Conservation (phyloP, 2,113 vertebrate genomes). For the Tragulus kanchil region DNA sequence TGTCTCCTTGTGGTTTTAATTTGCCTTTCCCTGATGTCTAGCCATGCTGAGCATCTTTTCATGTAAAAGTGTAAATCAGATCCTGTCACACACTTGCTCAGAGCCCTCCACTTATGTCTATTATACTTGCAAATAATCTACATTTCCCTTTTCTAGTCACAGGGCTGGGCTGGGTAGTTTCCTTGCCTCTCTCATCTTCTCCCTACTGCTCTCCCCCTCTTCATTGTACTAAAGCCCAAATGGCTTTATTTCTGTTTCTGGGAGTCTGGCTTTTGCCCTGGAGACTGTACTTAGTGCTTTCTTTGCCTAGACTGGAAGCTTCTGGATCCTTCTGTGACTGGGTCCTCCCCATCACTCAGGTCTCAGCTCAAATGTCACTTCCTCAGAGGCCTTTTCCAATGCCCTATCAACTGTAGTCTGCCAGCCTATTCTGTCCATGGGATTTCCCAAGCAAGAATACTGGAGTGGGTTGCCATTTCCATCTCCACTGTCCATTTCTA, state of each 20-base stretch:
- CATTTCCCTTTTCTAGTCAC: not conserved
- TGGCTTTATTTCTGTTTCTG: not conserved
- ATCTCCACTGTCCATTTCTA: not conserved
- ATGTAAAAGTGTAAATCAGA: not conserved
- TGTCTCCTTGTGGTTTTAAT: not conserved
- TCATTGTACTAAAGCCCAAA: not conserved
- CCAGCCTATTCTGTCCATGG: too few species aligned
- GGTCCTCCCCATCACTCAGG: not conserved
- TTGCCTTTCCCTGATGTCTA: not conserved
- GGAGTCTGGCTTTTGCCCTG: not conserved
- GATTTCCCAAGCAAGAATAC: too few species aligned
- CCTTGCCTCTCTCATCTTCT: not conserved
- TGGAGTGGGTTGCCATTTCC: too few species aligned
- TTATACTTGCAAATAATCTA: not conserved
- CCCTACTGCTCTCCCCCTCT: not conserved
- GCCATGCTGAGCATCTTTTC: not conserved
- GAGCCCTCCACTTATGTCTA: too few species aligned
- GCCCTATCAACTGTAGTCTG: too few species aligned
- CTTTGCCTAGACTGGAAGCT: not conserved
- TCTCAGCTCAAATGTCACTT: not conserved
- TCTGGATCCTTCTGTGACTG: not conserved
- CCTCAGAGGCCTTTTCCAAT: slow-evolving; percentile 13
- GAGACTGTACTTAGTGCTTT: not conserved
- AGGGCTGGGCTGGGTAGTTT: not conserved
- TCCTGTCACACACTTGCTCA: not conserved